Evolutionary conservation across 2,113 vertebrate genomes (phyloP).

Genomic region (Dicaeum eximium): DNA sequence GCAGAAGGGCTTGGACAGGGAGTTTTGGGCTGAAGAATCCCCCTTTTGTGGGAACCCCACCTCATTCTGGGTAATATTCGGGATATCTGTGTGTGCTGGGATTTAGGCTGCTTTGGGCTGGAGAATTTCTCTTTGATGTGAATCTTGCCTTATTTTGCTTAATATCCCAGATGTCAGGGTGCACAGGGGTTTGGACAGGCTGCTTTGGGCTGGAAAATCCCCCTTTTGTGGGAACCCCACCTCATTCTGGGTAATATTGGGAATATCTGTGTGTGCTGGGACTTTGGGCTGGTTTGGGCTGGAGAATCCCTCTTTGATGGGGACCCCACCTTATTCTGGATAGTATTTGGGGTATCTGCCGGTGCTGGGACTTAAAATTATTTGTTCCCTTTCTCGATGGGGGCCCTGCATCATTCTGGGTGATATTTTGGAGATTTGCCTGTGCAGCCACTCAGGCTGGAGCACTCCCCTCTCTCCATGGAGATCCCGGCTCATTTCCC

Average conservation of each 20-base stretch:
- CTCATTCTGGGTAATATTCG: rapidly evolving
- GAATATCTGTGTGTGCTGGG: rapidly evolving
- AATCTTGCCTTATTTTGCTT: background rate
- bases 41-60: rapidly evolving
- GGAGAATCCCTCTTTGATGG: background rate
- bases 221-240: rapidly evolving
- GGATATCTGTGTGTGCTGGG: rapidly evolving
- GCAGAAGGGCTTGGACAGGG: rapidly evolving
- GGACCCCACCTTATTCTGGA: background rate
- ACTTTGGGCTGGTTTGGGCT: background rate
- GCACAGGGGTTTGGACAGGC: background rate
- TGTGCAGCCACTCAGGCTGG: rapidly evolving
- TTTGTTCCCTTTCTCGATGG: background rate
- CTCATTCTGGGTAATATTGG: rapidly evolving
- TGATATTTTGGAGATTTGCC: rapidly evolving
- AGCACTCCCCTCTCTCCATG: background rate
- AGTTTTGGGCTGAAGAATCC: background rate
- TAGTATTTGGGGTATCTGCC: background rate
- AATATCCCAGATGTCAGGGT: background rate
- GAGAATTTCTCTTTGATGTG: rapidly evolving
- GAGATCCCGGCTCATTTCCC: rapidly evolving
- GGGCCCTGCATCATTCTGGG: background rate
- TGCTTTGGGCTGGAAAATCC: background rate
- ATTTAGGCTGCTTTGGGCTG: background rate
- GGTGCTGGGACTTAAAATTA: rapidly evolving